These are phyloP conservation scores for Euzetes globulus DNA, from an alignment of 2,888 invertebrate species.

Conservation along the genomic window DNA sequence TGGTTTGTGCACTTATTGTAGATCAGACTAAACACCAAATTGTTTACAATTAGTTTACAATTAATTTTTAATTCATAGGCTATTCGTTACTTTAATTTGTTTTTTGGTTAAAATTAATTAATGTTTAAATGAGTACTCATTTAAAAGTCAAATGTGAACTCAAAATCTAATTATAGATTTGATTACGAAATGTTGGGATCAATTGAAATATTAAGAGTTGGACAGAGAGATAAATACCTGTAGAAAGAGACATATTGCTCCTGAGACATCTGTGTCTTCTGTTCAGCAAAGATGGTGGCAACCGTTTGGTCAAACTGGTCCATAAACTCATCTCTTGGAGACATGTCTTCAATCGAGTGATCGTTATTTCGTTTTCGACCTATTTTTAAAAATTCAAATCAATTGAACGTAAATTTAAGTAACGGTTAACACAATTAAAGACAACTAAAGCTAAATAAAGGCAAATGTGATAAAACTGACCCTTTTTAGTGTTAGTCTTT, in stretches of 20 bases:
- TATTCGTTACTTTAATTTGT: too few species aligned
- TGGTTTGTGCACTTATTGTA: slow-evolving; percentile 1
- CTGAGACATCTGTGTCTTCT: slow-evolving; percentile 13
- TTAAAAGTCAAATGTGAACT: not conserved
- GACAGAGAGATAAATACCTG: not conserved
- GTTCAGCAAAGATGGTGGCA: not conserved
- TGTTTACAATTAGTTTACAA: not conserved
- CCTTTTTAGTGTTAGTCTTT: too few species aligned
- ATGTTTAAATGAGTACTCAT: not conserved
- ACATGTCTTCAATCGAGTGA: not conserved
- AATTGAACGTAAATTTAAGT: not conserved
- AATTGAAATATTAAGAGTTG: not conserved
- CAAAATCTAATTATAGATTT: too few species aligned
- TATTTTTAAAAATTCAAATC: not conserved
- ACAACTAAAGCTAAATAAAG: not conserved
- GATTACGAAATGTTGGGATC: not conserved
- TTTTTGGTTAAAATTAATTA: too few species aligned
- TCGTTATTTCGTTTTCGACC: not conserved
- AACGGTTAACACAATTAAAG: not conserved
- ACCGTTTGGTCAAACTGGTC: not conserved
- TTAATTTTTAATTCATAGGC: too few species aligned
- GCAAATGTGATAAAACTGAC: not conserved
- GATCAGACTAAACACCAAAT: not conserved
- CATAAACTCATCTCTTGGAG: not conserved
- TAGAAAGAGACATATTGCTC: not conserved